Percentiles rank a stretch among this genome's conserved stretches.
Evolutionary conservation across 2,888 invertebrate species (phyloP).

Genomic region (Sepioteuthis lessoniana): DNA sequence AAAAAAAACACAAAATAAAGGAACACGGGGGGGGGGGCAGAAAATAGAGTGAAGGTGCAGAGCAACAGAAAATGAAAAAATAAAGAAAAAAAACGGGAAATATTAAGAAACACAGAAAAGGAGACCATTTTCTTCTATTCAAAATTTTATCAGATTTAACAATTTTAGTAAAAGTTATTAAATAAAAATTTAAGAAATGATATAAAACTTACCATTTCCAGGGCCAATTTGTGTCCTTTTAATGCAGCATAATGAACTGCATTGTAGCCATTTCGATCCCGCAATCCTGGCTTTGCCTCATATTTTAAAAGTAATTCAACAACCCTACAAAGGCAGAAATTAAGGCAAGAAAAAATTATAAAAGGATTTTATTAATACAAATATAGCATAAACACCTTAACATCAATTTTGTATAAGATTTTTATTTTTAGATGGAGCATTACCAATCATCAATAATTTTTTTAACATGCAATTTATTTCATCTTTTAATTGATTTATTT

Average conservation of each 20-base stretch:
- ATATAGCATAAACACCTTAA: neutral
- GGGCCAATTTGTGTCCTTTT: constrained; percentile 78
- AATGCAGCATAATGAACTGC: constrained; percentile 81
- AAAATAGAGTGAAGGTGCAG: no score
- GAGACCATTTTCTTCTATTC: neutral
- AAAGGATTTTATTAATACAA: neutral
- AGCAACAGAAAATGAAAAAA: neutral
- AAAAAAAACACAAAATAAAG: neutral
- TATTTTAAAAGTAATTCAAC: constrained; percentile 79
- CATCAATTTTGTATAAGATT: neutral
- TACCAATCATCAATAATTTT: no score
- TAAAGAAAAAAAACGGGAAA: neutral
- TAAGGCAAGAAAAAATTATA: neutral
- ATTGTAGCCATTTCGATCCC: constrained; percentile 79
- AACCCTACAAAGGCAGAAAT: constrained; percentile 74
- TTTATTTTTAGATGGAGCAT: no score
- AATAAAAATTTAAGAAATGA: neutral
- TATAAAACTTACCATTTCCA: constrained; percentile 75
- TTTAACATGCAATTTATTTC: no score
- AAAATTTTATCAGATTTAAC: neutral
- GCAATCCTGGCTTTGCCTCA: constrained; percentile 78
- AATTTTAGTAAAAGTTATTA: neutral
- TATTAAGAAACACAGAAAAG: neutral
- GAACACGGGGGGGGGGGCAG: neutral
- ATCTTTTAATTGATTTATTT: no score